Percentiles rank a stretch among this genome's conserved stretches.
Conservation (phyloP, 2,113 vertebrate genomes). For the Prietella phreatophila region DNA sequence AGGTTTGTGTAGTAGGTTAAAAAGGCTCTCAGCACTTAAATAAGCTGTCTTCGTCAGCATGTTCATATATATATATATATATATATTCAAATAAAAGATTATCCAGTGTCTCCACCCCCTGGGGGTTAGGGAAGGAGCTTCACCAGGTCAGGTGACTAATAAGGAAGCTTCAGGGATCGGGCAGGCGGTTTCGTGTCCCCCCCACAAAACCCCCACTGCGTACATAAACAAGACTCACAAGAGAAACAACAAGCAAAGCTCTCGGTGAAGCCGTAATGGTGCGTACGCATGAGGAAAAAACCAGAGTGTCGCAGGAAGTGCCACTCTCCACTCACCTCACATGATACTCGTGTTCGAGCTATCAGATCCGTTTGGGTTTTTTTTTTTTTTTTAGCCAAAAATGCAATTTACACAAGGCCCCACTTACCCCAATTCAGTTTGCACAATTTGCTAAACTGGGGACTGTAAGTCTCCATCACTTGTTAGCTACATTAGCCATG, state of each 20-base stretch:
- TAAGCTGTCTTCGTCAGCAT: slow-evolving; percentile 78
- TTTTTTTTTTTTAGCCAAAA: slow-evolving; percentile 1
- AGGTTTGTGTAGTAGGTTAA: slow-evolving; percentile 98
- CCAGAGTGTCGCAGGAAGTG: slow-evolving; percentile 87
- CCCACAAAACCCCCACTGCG: slow-evolving; percentile 79
- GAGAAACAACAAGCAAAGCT: slow-evolving; percentile 99
- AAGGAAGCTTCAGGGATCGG: slow-evolving; percentile 78
- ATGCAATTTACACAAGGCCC: slow-evolving; percentile 14
- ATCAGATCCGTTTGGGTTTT: slow-evolving; percentile 16
- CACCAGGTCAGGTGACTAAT: slow-evolving; percentile 85
- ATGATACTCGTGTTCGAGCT: slow-evolving; percentile 60
- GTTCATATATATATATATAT: slow-evolving; percentile 3
- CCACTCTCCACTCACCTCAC: slow-evolving; percentile 56
- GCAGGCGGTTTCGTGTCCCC: slow-evolving; percentile 72
- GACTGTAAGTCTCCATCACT: background rate
- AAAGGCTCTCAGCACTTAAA: slow-evolving; percentile 99
- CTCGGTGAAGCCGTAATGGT: slow-evolving; percentile 97
- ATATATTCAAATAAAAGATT: slow-evolving; percentile 91
- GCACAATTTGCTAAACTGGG: background rate
- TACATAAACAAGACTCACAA: slow-evolving; percentile 99
- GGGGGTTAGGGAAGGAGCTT: slow-evolving; percentile 58
- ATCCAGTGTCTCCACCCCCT: slow-evolving; percentile 82
- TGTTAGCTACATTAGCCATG: background rate
- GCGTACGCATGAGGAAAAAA: slow-evolving; percentile 97
- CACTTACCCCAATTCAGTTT: background rate